phyloP scores from a whole-genome alignment of 2,888 invertebrate species.

The Erynnis tages region DNA sequence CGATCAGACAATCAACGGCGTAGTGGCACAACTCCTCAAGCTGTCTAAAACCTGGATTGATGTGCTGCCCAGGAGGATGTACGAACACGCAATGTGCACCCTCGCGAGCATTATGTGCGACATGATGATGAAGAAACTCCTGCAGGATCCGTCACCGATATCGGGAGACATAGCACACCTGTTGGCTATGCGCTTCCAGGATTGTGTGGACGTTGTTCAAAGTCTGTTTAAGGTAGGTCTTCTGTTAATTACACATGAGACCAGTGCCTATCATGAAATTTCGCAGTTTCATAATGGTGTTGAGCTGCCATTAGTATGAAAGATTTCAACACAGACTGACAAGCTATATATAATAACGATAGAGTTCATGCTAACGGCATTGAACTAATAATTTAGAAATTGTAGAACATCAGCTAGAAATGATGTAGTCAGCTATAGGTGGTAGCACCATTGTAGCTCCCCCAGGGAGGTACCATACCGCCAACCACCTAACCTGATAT shows the following conservation, averaged over 20 bases:
- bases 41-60: conserved; percentile 56
- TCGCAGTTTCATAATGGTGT: too few species aligned
- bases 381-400: too few species aligned
- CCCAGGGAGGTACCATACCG: too few species aligned
- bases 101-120: conserved; percentile 58
- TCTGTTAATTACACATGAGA: background rate
- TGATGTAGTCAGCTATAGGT: too few species aligned
- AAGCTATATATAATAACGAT: too few species aligned
- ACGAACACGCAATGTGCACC: conserved; percentile 59
- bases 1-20: conserved; percentile 59
- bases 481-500: too few species aligned
- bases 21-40: conserved; percentile 53
- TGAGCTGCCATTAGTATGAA: too few species aligned
- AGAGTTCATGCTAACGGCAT: too few species aligned
- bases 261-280: background rate
- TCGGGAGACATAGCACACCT: conserved; percentile 61
- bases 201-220: conserved; percentile 46
- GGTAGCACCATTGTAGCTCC: too few species aligned
- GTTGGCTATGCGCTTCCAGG: conserved; percentile 56
- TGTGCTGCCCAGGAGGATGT: conserved; percentile 61
- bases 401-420: too few species aligned
- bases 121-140: conserved; percentile 47
- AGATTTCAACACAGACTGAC: too few species aligned
- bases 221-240: conserved; percentile 58
- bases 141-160: conserved; percentile 55